phyloP scores from a whole-genome alignment of 30 jellyfish, hydroid and myxozoan species.

The Chrysaora quinquecirrha region DNA sequence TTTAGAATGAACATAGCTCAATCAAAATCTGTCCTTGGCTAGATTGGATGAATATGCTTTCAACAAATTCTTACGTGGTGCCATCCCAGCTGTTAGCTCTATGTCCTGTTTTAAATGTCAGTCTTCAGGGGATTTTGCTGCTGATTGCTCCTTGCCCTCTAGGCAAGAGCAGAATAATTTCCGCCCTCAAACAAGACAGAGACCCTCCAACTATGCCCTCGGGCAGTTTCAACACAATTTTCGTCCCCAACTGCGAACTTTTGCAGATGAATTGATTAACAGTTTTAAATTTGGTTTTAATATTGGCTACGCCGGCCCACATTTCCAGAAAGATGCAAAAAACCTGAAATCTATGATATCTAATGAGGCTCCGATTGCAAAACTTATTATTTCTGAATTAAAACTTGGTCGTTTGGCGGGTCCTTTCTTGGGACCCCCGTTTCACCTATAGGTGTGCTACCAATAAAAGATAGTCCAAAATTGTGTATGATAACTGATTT shows the following conservation, averaged over 20 bases:
- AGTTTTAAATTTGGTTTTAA: background rate
- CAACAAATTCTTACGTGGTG: background rate
- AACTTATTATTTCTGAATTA: background rate
- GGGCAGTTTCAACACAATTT: no score
- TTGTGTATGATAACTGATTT: background rate
- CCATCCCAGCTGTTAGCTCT: background rate
- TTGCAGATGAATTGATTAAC: background rate
- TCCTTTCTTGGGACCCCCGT: background rate
- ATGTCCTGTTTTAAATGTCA: background rate
- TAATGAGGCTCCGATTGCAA: no score
- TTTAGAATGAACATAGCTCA: background rate
- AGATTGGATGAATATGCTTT: background rate
- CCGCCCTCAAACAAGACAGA: background rate
- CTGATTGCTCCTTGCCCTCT: background rate
- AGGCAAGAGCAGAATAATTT: background rate
- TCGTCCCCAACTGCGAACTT: no score
- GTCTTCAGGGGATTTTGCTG: background rate
- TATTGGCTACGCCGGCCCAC: background rate
- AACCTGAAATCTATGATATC: background rate
- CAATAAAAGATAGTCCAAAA: background rate
- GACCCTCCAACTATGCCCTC: no score
- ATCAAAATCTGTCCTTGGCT: background rate
- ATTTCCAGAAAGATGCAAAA: background rate
- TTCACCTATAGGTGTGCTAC: background rate
- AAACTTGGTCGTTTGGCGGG: background rate